Base-by-base conservation (phyloP, 2,797 vertebrate genomes). In the Sebastes alutus region DNA sequence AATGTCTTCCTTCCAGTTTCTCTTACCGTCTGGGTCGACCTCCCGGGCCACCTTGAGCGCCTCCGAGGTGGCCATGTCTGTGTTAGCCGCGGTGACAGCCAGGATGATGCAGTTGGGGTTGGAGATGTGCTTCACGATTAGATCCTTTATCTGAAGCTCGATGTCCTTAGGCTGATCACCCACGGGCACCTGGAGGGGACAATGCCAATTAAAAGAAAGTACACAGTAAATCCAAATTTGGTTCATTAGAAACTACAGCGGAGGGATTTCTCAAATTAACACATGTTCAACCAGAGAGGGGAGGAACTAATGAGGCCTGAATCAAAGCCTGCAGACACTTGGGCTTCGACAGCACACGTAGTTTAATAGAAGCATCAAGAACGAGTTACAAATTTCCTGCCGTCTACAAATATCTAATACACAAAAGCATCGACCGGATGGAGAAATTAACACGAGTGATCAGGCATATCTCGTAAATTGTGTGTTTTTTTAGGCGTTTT, bases 51-150 rank as follows among this genome's bases (percentile, higher is more conserved):
- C 97, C 93, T 99, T 99, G 25, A 99, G 97, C 1, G 99, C 98
- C 92, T 99, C 99, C 0, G 99, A 99, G 33, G 98, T 99, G 75
- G 99, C 99, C 99, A 99, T 99, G 89, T 99, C 99, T 4, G 99
- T 99, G 93, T 99, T 99, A 8, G 99, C 99, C 4, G 99, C 99
- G 0, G 98, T 99, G 79, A 99, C 99, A 3, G 99, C 97, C 67
- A 99, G 93, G 89, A 99, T 99, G 92, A 99, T 99, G 87, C 97
- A 98, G 94, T 99, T 99, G 22, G 98, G 98, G 88, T 99, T 99
- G 83, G 98, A 97, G 93, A 99, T 99, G 94, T 99, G 98, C 70
- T 98, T 97, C 80, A 99, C 93, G 88, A 99, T 99, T 56, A 99
- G 94, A 85, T 99, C 98, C 88, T 97, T 95, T 81, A 99, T 99